Evolutionary conservation across 2,113 vertebrate species (phyloP), one percentile per base, ranked within the genome.

Genomic region (Toxotes chatareus): DNA sequence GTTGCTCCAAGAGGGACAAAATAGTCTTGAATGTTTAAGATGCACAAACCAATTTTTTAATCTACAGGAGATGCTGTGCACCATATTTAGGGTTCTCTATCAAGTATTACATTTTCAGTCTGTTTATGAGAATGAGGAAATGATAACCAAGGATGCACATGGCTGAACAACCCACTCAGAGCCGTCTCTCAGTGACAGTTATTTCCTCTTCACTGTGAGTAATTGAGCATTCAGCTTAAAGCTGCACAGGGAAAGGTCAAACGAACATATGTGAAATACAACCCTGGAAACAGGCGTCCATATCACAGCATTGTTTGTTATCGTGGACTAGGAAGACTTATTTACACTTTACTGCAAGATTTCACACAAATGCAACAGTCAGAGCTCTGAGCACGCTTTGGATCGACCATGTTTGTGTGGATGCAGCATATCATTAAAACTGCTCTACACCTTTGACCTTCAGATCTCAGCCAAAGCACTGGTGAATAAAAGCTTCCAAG

Each of bases 401-500:
- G 72, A 69, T 79, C 61, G 4, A 23, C 78, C 78, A 82, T 74
- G 67, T 85, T 79, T 81, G 66, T 64, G 66, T 5, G n/a, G n/a
- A 59, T 64, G 69, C 44, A 60, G 27, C 19, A 67, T 68, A 44
- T 83, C 38, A 66, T 73, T 65, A 70, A 68, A 59, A 77, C 53
- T 40, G 16, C 4, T 51, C 51, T 51, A 73, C 67, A 76, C 84
- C 74, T 79, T 74, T 87, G 85, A 91, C 76, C 70, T 73, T 80
- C 53, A 62, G 49, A 74, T 82, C 63, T 80, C 34, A 47, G 71
- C 32, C 42, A 67, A 56, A 61, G 32, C 44, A 53, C 21, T 14
- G 51, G 6, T 47, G 21, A 69, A 59, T 8, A 55, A 68, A 21
- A 60, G 17, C 63, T 73, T 63, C 19, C 7, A 13, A 21, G 17